Evolutionary conservation across 2,113 vertebrate species (phyloP).

Genomic region (Gila orcuttii): DNA sequence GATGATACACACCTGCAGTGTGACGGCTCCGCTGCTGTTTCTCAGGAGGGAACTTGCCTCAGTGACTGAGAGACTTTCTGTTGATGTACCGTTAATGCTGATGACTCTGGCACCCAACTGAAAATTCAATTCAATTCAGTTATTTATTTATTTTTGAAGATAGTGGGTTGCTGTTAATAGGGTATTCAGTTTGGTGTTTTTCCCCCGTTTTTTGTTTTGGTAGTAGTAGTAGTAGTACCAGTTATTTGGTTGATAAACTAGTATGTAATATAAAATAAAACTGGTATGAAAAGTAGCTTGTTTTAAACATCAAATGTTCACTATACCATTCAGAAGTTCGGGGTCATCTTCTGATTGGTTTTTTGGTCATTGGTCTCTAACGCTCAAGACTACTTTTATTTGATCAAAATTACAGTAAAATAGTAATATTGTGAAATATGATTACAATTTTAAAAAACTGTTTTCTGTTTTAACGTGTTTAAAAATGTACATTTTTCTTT

Average conservation of each 20-base stretch:
- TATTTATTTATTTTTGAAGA: neutral
- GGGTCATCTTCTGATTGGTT: too few relatives aligned
- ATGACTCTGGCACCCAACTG: conserved; percentile 89
- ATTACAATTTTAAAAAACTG: neutral
- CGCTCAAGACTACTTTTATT: too few relatives aligned
- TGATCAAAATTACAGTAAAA: neutral
- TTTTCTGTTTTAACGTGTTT: neutral
- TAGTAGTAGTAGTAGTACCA: neutral
- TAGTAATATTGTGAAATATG: neutral
- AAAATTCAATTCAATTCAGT: conserved; percentile 35
- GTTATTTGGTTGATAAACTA: neutral
- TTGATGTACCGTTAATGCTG: conserved; percentile 84
- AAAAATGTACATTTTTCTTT: neutral
- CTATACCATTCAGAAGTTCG: neutral
- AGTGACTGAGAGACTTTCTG: conserved; percentile 85
- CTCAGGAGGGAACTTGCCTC: conserved; percentile 84
- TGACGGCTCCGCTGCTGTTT: conserved; percentile 80
- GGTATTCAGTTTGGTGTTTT: neutral
- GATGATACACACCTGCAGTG: conserved; percentile 76
- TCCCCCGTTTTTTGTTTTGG: too few relatives aligned
- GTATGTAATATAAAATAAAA: neutral
- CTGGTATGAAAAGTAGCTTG: neutral
- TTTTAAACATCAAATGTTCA: too few relatives aligned
- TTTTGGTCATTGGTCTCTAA: too few relatives aligned
- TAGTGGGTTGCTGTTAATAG: neutral